phyloP scores from a whole-genome alignment of 2,113 vertebrate genomes.

The Hirundichthys speculiger region DNA sequence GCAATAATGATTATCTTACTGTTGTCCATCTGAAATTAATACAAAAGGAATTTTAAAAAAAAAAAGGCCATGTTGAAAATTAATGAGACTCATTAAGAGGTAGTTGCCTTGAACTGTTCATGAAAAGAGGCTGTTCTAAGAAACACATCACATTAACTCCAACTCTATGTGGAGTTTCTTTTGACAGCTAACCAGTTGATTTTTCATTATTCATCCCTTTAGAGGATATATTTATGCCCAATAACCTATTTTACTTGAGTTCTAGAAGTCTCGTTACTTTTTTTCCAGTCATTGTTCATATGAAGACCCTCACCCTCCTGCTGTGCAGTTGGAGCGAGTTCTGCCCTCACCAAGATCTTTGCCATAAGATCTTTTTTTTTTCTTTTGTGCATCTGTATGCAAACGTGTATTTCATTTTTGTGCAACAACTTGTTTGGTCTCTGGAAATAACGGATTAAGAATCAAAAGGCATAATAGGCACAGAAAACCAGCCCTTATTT shows the following conservation, averaged over 20 bases:
- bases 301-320: slow-evolving; percentile 44
- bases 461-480: background rate
- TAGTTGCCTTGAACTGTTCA: slow-evolving; percentile 54
- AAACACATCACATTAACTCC: slow-evolving; percentile 44
- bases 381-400: slow-evolving; percentile 4
- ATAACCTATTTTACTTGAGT: slow-evolving; percentile 74
- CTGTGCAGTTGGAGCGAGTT: slow-evolving; percentile 21
- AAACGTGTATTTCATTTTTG: slow-evolving; percentile 9
- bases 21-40: slow-evolving; percentile 48
- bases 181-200: slow-evolving; percentile 71
- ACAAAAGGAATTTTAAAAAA: slow-evolving; percentile 1
- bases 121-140: slow-evolving; percentile 53
- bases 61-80: slow-evolving; percentile 22
- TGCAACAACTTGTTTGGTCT: slow-evolving; percentile 3
- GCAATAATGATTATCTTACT: slow-evolving; percentile 40
- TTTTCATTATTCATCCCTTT: slow-evolving; percentile 79
- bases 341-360: slow-evolving; percentile 8
- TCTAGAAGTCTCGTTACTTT: slow-evolving; percentile 57
- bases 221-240: slow-evolving; percentile 62
- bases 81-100: slow-evolving; percentile 50
- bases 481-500: background rate
- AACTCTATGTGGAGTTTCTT: slow-evolving; percentile 56
- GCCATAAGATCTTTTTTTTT: background rate
- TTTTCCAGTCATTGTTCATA: slow-evolving; percentile 60
- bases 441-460: slow-evolving; percentile 11